Evolutionary conservation across 2,113 vertebrate genomes (phyloP).

Genomic region (Colius striatus): DNA sequence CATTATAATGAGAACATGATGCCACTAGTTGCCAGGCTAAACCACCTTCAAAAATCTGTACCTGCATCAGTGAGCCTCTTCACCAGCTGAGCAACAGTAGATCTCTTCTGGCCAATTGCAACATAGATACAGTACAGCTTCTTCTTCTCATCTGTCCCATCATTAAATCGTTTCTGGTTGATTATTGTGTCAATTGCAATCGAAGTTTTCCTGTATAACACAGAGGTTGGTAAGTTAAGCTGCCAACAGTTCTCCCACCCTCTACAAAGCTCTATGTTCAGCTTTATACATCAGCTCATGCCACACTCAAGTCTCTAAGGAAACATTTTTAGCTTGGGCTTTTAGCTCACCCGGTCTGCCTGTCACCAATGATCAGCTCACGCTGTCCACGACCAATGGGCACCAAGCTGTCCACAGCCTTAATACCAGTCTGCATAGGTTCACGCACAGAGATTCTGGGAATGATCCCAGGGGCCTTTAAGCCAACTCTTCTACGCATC

Average conservation of each 20-base stretch:
- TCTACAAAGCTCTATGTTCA: fast-evolving
- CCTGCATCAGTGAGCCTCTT: constrained; percentile 94
- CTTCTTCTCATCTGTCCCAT: constrained; percentile 96
- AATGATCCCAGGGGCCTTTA: constrained; percentile 98
- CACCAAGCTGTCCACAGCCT: constrained; percentile 98
- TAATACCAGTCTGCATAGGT: constrained; percentile 99
- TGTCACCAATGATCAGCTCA: constrained; percentile 98
- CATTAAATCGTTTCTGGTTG: constrained; percentile 98
- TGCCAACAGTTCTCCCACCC: too few relatives aligned
- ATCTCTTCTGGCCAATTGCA: constrained; percentile 98
- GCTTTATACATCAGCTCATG: fast-evolving
- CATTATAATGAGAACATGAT: not conserved
- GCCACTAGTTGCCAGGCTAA: not conserved
- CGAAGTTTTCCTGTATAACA: constrained; percentile 88
- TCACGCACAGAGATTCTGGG: constrained; percentile 97
- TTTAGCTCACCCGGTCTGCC: constrained; percentile 91
- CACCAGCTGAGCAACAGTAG: constrained; percentile 97
- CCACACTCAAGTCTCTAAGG: fast-evolving
- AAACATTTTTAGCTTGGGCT: not conserved
- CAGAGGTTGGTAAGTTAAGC: fast-evolving
- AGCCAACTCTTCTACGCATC: constrained; percentile 90
- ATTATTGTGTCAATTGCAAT: constrained; percentile 99
- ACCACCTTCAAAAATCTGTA: not conserved
- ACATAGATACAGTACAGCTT: constrained; percentile 99
- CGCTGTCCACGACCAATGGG: constrained; percentile 97